Evolutionary conservation across 2,888 invertebrate species (phyloP).

Genomic region (Liopterus haemorrhoidalis): DNA sequence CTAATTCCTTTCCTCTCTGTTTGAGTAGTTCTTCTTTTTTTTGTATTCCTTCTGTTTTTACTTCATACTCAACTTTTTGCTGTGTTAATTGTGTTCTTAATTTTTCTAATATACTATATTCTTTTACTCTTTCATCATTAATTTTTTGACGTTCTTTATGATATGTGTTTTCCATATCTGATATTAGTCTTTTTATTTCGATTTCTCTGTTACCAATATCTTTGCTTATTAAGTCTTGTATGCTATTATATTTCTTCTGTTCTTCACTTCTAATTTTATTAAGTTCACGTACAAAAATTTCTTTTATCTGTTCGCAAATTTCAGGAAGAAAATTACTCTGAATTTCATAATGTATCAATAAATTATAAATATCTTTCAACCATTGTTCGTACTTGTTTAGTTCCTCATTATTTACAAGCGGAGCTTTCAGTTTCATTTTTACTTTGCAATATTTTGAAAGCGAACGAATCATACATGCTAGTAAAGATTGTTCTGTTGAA

Average conservation of each 20-base stretch:
- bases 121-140: slow-evolving; percentile 19
- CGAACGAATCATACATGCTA: slow-evolving; percentile 32
- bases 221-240: slow-evolving; percentile 25
- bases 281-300: slow-evolving; percentile 23
- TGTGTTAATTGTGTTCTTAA: slow-evolving; percentile 21
- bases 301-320: slow-evolving; percentile 25
- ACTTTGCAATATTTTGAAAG: slow-evolving; percentile 17
- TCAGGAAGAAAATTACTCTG: slow-evolving; percentile 22
- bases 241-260: slow-evolving; percentile 17
- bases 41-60: slow-evolving; percentile 15
- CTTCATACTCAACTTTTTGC: slow-evolving; percentile 12
- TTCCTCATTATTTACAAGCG: slow-evolving; percentile 4
- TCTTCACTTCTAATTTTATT: slow-evolving; percentile 21
- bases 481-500: slow-evolving; percentile 28
- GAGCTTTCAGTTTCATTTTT: not conserved
- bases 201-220: slow-evolving; percentile 31
- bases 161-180: slow-evolving; percentile 31
- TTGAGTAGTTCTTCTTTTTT: slow-evolving; percentile 15
- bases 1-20: slow-evolving; percentile 17
- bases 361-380: slow-evolving; percentile 18
- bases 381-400: slow-evolving; percentile 14
- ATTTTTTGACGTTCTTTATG: slow-evolving; percentile 27
- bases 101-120: slow-evolving; percentile 16
- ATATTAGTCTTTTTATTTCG: slow-evolving; percentile 32
- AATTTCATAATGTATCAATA: slow-evolving; percentile 20